These are phyloP conservation scores for Dryomyza anilis DNA, from an alignment of 2,888 invertebrate species.

Conservation along the genomic window DNA sequence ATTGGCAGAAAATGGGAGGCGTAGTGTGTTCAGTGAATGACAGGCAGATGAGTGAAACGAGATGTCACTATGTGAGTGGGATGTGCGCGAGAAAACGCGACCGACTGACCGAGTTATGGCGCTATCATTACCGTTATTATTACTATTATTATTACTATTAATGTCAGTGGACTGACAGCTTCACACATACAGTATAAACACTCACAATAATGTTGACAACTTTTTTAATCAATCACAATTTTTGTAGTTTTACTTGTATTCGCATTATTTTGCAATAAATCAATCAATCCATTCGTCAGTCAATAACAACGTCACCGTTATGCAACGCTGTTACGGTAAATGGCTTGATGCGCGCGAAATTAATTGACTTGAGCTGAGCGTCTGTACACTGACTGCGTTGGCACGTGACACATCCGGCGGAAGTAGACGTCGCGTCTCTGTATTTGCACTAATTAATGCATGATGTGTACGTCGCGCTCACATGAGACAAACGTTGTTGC, in stretches of 20 bases:
- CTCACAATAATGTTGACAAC: background rate
- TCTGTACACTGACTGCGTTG: background rate
- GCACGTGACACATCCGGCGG: conserved; percentile 14
- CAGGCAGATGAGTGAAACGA: background rate
- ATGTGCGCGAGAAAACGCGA: no score
- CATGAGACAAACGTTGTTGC: background rate
- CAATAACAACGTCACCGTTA: conserved; percentile 2
- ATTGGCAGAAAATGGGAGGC: background rate
- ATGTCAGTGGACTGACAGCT: background rate
- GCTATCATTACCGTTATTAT: conserved; percentile 32
- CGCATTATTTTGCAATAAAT: background rate
- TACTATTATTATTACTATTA: conserved; percentile 1
- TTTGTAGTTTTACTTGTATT: no score
- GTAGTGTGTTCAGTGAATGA: conserved; percentile 8
- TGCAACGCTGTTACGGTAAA: background rate
- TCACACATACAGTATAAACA: background rate
- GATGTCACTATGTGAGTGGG: background rate
- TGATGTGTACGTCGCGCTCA: background rate
- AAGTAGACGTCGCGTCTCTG: background rate
- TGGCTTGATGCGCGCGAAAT: background rate
- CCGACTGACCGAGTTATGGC: conserved; percentile 44
- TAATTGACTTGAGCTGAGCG: background rate
- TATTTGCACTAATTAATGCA: conserved; percentile 11
- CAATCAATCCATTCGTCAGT: conserved; percentile 12
- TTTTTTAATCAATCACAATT: conserved; percentile 18